phyloP scores from a whole-genome alignment of 1,140 invertebrate species.

The Sitophilus oryzae region DNA sequence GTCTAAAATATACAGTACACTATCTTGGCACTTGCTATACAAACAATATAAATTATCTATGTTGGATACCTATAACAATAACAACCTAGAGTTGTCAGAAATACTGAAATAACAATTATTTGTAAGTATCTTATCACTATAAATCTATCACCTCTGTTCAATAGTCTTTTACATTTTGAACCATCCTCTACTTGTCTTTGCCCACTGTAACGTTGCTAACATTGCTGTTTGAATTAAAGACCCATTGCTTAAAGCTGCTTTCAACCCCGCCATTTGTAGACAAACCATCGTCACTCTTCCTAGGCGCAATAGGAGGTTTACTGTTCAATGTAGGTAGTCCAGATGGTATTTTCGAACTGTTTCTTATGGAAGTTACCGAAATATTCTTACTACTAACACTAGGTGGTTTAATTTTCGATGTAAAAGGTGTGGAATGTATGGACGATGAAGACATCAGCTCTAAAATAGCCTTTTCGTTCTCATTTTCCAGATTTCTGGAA shows the following conservation, averaged over 20 bases:
- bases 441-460: conserved; percentile 37
- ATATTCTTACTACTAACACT: conserved; percentile 32
- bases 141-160: too few relatives aligned
- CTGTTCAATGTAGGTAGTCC: conserved; percentile 35
- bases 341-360: conserved; percentile 42
- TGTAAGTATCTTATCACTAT: too few relatives aligned
- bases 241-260: conserved; percentile 43
- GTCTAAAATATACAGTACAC: not conserved
- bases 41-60: too few relatives aligned
- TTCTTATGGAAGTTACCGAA: conserved; percentile 41
- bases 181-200: conserved; percentile 14
- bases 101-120: too few relatives aligned
- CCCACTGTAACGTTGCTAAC: conserved; percentile 37
- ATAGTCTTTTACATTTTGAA: too few relatives aligned
- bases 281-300: conserved; percentile 31
- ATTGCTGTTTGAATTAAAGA: conserved; percentile 38
- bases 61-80: too few relatives aligned
- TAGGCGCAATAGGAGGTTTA: conserved; percentile 36
- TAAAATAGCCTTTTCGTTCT: conserved; percentile 39
- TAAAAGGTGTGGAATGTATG: conserved; percentile 34
- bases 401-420: conserved; percentile 30
- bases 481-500: conserved; percentile 36
- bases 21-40: not conserved
- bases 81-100: too few relatives aligned
- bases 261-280: conserved; percentile 36